Percentiles rank a stretch among this genome's conserved stretches.
Evolutionary conservation across 2,888 invertebrate species (phyloP).

Genomic region (Catocala fraxini): DNA sequence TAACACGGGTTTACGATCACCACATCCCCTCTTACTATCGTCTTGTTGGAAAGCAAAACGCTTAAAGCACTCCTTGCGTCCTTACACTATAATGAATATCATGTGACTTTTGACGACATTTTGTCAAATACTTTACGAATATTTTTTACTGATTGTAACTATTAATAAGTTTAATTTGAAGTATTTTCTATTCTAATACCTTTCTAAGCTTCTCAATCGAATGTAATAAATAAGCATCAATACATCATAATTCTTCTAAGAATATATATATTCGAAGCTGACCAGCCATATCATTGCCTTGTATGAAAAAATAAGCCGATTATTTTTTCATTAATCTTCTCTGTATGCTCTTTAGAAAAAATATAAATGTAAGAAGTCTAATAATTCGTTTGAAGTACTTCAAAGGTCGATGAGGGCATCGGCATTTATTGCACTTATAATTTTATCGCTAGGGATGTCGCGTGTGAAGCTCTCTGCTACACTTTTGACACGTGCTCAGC

Average conservation of each 20-base stretch:
- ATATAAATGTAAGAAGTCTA: constrained; percentile 17
- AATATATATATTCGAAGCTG: constrained; percentile 27
- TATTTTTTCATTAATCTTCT: constrained; percentile 46
- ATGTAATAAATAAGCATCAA: constrained; percentile 42
- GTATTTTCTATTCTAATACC: constrained; percentile 3
- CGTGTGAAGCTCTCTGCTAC: constrained; percentile 48
- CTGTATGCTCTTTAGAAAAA: constrained; percentile 25
- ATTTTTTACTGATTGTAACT: not conserved
- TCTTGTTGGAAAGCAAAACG: constrained; percentile 73
- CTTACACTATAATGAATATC: constrained; percentile 57
- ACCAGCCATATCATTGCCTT: constrained; percentile 32
- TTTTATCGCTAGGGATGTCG: constrained; percentile 50
- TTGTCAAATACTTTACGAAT: constrained; percentile 19
- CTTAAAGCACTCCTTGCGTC: constrained; percentile 63
- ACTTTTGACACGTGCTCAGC: constrained; percentile 74
- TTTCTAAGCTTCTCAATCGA: constrained; percentile 35
- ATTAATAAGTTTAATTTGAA: not conserved
- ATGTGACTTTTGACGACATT: constrained; percentile 42
- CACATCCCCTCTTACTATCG: constrained; percentile 69
- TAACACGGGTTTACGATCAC: constrained; percentile 76
- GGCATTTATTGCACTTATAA: constrained; percentile 50
- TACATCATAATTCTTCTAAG: constrained; percentile 31
- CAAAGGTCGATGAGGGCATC: constrained; percentile 17
- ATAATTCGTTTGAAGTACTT: constrained; percentile 32
- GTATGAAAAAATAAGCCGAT: constrained; percentile 51